Evolutionary conservation across 1,140 invertebrate genomes (phyloP).

Genomic region (Rhyzopertha dominica): DNA sequence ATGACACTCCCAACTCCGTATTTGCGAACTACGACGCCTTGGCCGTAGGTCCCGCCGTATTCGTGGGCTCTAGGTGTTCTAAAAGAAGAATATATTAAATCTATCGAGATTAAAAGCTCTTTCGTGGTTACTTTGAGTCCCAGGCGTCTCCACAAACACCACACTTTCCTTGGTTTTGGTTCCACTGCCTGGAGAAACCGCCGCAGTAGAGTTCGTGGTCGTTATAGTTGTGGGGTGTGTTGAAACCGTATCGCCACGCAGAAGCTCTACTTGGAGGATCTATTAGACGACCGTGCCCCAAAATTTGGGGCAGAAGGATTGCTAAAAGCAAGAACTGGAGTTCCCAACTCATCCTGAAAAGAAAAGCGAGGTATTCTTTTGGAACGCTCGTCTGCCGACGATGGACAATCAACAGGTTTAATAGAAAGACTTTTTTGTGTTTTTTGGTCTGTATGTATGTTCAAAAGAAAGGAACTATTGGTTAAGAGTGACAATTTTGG

Average conservation of each 20-base stretch:
- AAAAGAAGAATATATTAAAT: slow-evolving; percentile 23
- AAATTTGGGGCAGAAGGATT: slow-evolving; percentile 48
- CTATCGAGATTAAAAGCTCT: too few relatives aligned
- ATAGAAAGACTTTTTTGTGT: too few relatives aligned
- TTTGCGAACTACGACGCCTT: slow-evolving; percentile 71
- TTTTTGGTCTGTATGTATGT: too few relatives aligned
- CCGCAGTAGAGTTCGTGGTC: slow-evolving; percentile 88
- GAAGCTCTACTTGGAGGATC: slow-evolving; percentile 80
- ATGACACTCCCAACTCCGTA: slow-evolving; percentile 65
- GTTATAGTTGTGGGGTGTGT: slow-evolving; percentile 76
- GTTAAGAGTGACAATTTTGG: too few relatives aligned
- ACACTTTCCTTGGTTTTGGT: slow-evolving; percentile 70
- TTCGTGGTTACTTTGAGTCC: slow-evolving; percentile 51
- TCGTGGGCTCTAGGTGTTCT: slow-evolving; percentile 72
- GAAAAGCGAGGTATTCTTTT: too few relatives aligned
- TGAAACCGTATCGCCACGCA: slow-evolving; percentile 74
- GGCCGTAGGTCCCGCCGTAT: slow-evolving; percentile 75
- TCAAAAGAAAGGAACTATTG: too few relatives aligned
- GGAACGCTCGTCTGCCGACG: too few relatives aligned
- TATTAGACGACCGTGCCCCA: slow-evolving; percentile 71
- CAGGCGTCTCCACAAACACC: slow-evolving; percentile 84
- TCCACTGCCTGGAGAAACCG: slow-evolving; percentile 75
- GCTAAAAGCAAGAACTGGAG: slow-evolving; percentile 8
- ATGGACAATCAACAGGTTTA: too few relatives aligned
- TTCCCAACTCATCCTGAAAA: slow-evolving; percentile 16